Evolutionary conservation across 2,797 vertebrate species (phyloP), one percentile per base, ranked within the genome.

Genomic region (Rhinatrema bivittatum): DNA sequence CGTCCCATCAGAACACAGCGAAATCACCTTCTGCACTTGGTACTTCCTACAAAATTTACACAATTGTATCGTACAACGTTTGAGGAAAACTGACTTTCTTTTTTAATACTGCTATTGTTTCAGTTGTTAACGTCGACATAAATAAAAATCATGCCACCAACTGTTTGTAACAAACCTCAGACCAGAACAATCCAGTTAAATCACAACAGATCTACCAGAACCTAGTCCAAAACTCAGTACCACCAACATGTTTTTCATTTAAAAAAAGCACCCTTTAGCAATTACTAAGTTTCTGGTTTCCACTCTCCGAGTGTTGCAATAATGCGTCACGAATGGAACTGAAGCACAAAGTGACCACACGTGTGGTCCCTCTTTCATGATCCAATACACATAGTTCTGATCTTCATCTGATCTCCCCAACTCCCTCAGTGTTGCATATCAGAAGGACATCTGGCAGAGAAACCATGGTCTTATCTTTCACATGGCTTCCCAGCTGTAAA

Each of bases 141-240:
- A 52, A 50, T 43, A 59, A 25, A 15, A 38, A 7, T 49, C 29
- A 39, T 30, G 21, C 36, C 28, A 31, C 37, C 36, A 53, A n/a
- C n/a, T n/a, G 26, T 37, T 33, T 73, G 66, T 49, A 72, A 77
- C 56, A 77, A 76, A 68, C 41, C 60, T 60, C 73, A 59, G 25
- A 70, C 39, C 56, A 64, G 53, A 51, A 31, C 39, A 38, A 20
- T 20, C 42, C 44, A 62, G 36, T 48, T 16, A 44, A 51, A 29
- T 70, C 56, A 47, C 51, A n/a, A 65, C 38, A 65, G 50, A 69
- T 21, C 46, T 39, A 41, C 41, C 44, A 69, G 56, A 66, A 58
- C 65, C 56, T 67, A 65, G 49, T 60, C 39, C 39, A 56, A 70
- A 47, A 65, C 50, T n/a, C n/a, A n/a, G n/a, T n/a, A n/a, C n/a